Conservation (phyloP, 2,113 vertebrate species). For the Echinops telfairi region DNA sequence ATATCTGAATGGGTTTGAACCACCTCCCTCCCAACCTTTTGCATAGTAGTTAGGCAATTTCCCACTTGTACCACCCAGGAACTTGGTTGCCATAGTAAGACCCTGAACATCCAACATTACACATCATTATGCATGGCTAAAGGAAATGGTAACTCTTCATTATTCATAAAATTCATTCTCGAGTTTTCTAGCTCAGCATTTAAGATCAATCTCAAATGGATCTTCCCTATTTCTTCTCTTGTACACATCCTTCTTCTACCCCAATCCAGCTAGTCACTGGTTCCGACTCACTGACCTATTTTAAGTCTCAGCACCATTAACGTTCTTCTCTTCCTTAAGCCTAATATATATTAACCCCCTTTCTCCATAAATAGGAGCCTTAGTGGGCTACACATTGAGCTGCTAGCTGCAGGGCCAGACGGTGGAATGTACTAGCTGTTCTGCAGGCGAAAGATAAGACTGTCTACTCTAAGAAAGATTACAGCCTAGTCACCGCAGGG, state of each 20-base stretch:
- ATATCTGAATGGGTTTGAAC: neutral
- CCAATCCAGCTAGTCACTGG: neutral
- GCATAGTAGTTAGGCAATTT: neutral
- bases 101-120: neutral
- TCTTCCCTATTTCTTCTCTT: neutral
- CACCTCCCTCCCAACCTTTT: neutral
- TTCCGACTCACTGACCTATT: neutral
- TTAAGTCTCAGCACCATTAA: neutral
- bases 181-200: neutral
- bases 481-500: no score
- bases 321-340: neutral
- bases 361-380: neutral
- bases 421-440: no score
- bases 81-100: conserved; percentile 10
- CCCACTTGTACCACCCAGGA: neutral
- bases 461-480: no score
- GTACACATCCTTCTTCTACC: neutral
- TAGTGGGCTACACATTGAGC: no score
- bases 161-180: neutral
- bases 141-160: neutral
- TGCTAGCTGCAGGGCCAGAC: no score
- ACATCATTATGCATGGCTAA: neutral
- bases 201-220: neutral
- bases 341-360: neutral
- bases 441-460: no score